These are phyloP conservation scores for Procavia capensis DNA, from an alignment of 2,113 vertebrate genomes.

Conservation along the genomic window DNA sequence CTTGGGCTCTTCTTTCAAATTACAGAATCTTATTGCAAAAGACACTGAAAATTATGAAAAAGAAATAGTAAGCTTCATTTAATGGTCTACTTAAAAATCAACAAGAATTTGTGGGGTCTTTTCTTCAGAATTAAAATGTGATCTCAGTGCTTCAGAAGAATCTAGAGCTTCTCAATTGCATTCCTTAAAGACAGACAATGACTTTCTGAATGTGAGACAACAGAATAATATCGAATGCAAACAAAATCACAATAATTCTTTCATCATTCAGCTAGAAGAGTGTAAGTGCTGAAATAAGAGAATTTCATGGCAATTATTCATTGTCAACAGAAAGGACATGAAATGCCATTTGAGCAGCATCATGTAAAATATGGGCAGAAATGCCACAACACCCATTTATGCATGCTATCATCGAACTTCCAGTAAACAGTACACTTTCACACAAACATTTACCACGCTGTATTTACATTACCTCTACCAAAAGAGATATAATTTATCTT, in stretches of 20 bases:
- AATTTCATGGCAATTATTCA: background rate
- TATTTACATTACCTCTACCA: background rate
- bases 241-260: background rate
- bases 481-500: background rate
- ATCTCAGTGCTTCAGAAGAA: background rate
- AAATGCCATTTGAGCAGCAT: background rate
- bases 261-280: background rate
- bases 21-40: background rate
- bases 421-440: background rate
- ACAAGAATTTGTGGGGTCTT: background rate
- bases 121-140: background rate
- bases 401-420: background rate
- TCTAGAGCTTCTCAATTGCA: background rate
- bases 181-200: background rate
- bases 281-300: background rate
- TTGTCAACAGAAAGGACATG: background rate
- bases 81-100: slow-evolving; percentile 5
- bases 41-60: background rate
- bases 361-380: background rate
- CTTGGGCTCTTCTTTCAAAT: background rate
- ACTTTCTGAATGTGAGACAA: background rate
- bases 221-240: background rate
- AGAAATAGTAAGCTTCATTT: background rate
- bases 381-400: background rate
- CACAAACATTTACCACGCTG: background rate